Conservation (phyloP, 2,113 vertebrate genomes). For the Oncorhynchus nerka region DNA sequence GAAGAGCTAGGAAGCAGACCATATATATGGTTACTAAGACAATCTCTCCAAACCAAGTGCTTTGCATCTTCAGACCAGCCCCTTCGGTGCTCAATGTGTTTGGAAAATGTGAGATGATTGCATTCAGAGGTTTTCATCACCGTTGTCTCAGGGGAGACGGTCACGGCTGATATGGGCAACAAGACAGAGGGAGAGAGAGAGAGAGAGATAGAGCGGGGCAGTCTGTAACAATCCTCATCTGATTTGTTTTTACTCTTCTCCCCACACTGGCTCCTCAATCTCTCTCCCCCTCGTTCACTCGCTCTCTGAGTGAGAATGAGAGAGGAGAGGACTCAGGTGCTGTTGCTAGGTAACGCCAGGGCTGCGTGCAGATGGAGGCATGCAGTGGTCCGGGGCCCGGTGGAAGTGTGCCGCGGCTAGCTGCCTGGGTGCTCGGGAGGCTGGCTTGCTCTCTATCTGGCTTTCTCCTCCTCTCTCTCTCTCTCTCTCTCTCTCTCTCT, state of each 20-base stretch:
- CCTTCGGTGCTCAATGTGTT: slow-evolving; percentile 32
- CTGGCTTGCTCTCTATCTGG: neutral
- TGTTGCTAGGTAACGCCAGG: slow-evolving; percentile 83
- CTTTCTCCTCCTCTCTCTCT: neutral
- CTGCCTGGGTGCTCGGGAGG: neutral
- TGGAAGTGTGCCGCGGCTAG: slow-evolving; percentile 37
- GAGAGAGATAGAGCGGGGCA: slow-evolving; percentile 18
- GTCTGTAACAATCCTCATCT: slow-evolving; percentile 62
- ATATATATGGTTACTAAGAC: slow-evolving; percentile 25
- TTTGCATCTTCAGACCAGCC: slow-evolving; percentile 31
- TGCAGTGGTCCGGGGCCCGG: slow-evolving; percentile 44
- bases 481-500: neutral
- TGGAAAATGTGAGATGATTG: slow-evolving; percentile 52
- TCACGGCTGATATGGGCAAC: slow-evolving; percentile 3
- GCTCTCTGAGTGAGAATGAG: slow-evolving; percentile 14
- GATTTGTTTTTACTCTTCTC: slow-evolving; percentile 78
- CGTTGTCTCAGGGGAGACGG: slow-evolving; percentile 46
- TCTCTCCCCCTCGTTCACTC: neutral
- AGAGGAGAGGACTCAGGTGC: slow-evolving; percentile 54
- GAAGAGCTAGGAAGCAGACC: neutral
- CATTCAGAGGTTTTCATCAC: slow-evolving; percentile 49
- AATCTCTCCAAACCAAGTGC: slow-evolving; percentile 24
- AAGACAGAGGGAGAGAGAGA: slow-evolving; percentile 8
- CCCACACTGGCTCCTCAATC: slow-evolving; percentile 3
- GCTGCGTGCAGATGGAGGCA: slow-evolving; percentile 52